Conservation (phyloP, 1,140 invertebrate species). For the Carposina sasakii region DNA sequence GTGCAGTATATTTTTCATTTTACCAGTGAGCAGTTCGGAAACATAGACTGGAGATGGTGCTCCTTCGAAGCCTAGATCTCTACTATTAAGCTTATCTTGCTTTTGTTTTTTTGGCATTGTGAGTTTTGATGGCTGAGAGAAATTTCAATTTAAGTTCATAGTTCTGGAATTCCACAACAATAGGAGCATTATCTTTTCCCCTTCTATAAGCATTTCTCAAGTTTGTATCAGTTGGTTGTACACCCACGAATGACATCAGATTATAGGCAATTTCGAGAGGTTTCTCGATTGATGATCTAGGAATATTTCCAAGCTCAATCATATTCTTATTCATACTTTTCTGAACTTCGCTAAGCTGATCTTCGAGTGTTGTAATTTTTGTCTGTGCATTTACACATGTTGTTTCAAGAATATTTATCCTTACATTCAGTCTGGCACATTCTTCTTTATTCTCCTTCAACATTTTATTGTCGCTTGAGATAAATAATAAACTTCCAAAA, state of each 20-base stretch:
- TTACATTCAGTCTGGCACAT: not conserved
- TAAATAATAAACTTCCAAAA: too few relatives aligned
- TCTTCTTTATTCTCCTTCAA: conserved; percentile 1
- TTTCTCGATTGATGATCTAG: conserved; percentile 1
- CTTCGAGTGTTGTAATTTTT: not conserved
- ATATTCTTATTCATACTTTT: not conserved
- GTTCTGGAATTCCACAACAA: not conserved
- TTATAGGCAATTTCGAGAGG: not conserved
- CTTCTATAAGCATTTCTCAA: not conserved
- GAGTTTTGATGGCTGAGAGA: not conserved
- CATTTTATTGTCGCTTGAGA: too few relatives aligned
- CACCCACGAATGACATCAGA: not conserved
- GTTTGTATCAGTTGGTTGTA: not conserved
- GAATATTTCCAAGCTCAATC: not conserved
- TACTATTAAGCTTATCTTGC: conserved; percentile 5
- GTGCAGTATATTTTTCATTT: not conserved
- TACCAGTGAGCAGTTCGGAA: not conserved
- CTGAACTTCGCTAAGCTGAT: not conserved
- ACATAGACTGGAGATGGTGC: not conserved
- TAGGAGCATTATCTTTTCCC: conserved; percentile 4
- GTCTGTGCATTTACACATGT: not conserved
- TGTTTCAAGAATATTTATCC: not conserved
- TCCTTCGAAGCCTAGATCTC: not conserved
- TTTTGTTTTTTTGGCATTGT: conserved; percentile 5
- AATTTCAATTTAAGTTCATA: not conserved